These are phyloP conservation scores for Ornithorhynchus anatinus DNA, from an alignment of 2,113 vertebrate genomes.

Conservation along the genomic window DNA sequence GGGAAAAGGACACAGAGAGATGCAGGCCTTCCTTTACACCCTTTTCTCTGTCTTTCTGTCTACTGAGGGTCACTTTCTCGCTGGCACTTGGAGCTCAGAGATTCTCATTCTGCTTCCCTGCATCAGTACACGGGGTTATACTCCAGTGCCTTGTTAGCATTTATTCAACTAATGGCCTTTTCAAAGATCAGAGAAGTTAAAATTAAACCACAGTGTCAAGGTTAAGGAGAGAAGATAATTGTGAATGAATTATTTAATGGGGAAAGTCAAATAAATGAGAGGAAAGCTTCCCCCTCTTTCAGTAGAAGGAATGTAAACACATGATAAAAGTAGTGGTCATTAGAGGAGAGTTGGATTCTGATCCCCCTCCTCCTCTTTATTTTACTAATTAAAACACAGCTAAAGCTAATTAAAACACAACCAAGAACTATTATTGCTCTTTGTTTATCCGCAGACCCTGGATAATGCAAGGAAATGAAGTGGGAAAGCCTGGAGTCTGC, in stretches of 20 bases:
- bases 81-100: too few relatives aligned
- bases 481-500: not conserved
- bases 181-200: accelerated
- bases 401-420: constrained; percentile 13
- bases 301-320: not conserved
- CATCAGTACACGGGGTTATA: accelerated
- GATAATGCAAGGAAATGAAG: constrained; percentile 2
- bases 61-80: too few relatives aligned
- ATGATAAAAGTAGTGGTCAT: not conserved
- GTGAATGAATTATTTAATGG: not conserved
- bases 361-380: not conserved
- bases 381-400: constrained; percentile 34
- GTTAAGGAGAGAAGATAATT: accelerated
- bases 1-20: too few relatives aligned
- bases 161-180: not conserved
- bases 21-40: accelerated
- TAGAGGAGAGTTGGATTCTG: not conserved
- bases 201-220: accelerated
- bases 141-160: accelerated
- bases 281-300: accelerated
- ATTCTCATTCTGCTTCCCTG: not conserved
- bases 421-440: not conserved
- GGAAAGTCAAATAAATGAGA: accelerated
- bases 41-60: not conserved
- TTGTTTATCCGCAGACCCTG: not conserved